Evolutionary conservation across 2,113 vertebrate genomes (phyloP).

Genomic region (Siphamia tubifer): DNA sequence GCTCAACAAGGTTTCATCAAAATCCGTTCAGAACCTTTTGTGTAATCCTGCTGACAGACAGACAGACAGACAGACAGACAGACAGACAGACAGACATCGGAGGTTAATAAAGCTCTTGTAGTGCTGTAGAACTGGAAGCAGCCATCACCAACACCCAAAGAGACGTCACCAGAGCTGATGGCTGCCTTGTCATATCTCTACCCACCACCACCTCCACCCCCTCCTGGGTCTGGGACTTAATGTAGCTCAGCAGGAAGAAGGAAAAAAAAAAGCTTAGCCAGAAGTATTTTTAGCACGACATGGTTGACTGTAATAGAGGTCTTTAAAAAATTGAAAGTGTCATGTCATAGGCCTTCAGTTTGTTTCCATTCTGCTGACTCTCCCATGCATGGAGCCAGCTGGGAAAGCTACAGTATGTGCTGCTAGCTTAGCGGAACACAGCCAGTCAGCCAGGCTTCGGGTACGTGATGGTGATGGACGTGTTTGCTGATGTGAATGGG

Average conservation of each 20-base stretch:
- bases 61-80: too few species aligned
- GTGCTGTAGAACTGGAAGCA: constrained; percentile 32
- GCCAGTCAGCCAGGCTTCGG: constrained; percentile 53
- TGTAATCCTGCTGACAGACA: too few species aligned
- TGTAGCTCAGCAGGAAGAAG: constrained; percentile 58
- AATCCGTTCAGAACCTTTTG: too few species aligned
- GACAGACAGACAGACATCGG: too few species aligned
- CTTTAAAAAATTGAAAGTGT: constrained; percentile 62
- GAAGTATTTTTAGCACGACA: constrained; percentile 62
- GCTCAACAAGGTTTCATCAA: too few species aligned
- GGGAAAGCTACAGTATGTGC: constrained; percentile 27
- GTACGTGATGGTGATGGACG: constrained; percentile 61
- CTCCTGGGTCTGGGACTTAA: constrained; percentile 43
- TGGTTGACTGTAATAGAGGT: constrained; percentile 34
- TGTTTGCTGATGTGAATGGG: constrained; percentile 61
- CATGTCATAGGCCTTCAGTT: constrained; percentile 41
- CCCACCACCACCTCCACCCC: constrained; percentile 49
- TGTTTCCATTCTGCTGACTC: constrained; percentile 35
- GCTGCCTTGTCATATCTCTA: constrained; percentile 51
- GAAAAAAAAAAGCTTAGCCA: constrained; percentile 38
- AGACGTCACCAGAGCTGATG: constrained; percentile 43
- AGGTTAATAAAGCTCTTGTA: too few species aligned
- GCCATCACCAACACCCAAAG: constrained; percentile 50
- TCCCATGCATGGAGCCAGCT: background rate
- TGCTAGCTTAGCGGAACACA: constrained; percentile 40